Evolutionary conservation across 2,113 vertebrate species (phyloP), one percentile per base, ranked within the genome.

Genomic region (Hiodon alosoides): DNA sequence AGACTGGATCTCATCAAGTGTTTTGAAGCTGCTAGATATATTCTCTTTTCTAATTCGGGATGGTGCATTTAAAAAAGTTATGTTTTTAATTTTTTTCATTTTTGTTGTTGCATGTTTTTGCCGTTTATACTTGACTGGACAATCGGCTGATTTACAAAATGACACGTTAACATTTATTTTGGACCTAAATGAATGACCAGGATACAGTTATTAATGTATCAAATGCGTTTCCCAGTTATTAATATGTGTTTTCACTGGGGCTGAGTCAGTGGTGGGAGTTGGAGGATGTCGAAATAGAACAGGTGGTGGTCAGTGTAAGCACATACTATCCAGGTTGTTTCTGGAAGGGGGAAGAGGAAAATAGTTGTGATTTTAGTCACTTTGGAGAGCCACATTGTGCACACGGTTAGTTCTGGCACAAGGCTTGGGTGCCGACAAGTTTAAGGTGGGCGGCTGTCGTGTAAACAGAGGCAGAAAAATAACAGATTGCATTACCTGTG

Each of bases 401-500:
- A 10, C 48, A 16, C 7, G 51, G 71, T 76, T 16, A 60, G 16
- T 62, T 64, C 5, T 54, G 52, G 57, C 70, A 58, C 46, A 66
- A 7, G 65, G 54, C 13, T 59, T 52, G 59, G 65, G 2, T 67
- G 73, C 73, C 59, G 54, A 57, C 73, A 51, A 52, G 13, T 67
- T 67, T 50, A 13, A 71, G 50, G 52, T 76, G 52, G 61, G 4
- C 69, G 46, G 59, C 51, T 55, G 7, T 2, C 53, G 58, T 70
- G 58, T 17, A 70, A 76, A 76, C 52, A 65, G 69, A 54, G 52
- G 17, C 55, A 60, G 67, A 70, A 69, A 51, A 69, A 70, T 76
- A 76, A 65, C 59, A 71, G 67, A 76, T 76, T 48, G 31, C 11
- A 53, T 75, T 75, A 68, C 65, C 64, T 75, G 64, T 66, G 72